phyloP scores from a whole-genome alignment of 2,888 invertebrate species.

The Deilephila elpenor region DNA sequence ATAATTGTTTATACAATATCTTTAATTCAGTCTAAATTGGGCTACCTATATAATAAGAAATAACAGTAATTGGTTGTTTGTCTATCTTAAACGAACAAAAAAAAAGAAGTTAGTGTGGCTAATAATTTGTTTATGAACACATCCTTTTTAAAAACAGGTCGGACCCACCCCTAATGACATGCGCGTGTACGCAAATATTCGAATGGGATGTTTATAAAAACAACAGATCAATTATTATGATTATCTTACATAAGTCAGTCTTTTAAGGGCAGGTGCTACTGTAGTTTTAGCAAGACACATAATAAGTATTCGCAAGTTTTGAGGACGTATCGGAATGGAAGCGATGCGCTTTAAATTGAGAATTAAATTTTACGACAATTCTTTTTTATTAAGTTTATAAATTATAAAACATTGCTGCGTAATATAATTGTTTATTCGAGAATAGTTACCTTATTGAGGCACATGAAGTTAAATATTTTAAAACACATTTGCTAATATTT shows the following conservation, averaged over 20 bases:
- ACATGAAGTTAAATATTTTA: too few relatives aligned
- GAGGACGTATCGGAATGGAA: background rate
- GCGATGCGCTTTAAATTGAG: background rate
- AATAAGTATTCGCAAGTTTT: constrained; percentile 14
- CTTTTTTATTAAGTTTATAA: too few relatives aligned
- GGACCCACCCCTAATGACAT: background rate
- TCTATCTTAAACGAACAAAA: background rate
- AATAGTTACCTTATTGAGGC: too few relatives aligned
- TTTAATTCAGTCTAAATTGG: too few relatives aligned
- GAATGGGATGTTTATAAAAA: constrained; percentile 29
- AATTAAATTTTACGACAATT: background rate
- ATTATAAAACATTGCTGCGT: background rate
- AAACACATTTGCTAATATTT: too few relatives aligned
- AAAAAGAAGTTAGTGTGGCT: background rate
- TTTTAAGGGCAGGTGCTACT: constrained; percentile 48
- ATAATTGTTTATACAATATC: too few relatives aligned
- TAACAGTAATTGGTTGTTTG: too few relatives aligned
- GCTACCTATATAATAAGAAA: too few relatives aligned
- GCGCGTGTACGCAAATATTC: constrained; percentile 15
- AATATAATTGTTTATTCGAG: too few relatives aligned
- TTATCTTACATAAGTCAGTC: constrained; percentile 41
- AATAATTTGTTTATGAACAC: background rate
- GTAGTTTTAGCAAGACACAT: constrained; percentile 46
- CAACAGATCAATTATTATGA: constrained; percentile 25
- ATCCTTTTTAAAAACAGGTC: background rate